Conservation (phyloP, 1,140 invertebrate species). For the Drosophila hydei region DNA sequence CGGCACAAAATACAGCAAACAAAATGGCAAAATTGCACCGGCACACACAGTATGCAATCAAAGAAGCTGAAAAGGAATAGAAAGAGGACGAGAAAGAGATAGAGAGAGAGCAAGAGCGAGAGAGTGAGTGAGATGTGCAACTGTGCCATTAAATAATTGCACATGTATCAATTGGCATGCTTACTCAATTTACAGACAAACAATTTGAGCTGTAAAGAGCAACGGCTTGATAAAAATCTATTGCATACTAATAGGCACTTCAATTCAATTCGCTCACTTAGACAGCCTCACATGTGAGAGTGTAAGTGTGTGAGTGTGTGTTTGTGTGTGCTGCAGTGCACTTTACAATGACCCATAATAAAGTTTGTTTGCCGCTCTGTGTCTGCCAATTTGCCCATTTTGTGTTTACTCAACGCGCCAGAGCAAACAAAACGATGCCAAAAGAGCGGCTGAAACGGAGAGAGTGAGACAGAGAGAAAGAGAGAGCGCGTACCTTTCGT, state of each 20-base stretch:
- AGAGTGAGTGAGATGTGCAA: not conserved
- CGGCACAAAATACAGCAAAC: constrained; percentile 36
- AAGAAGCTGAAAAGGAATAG: constrained; percentile 3
- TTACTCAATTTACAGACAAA: constrained; percentile 60
- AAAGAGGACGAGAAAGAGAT: not conserved
- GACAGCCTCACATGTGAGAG: constrained; percentile 19
- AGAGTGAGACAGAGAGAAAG: constrained; percentile 6
- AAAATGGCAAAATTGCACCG: constrained; percentile 29
- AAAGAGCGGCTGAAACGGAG: constrained; percentile 37
- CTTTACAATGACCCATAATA: constrained; percentile 71
- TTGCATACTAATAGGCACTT: constrained; percentile 69
- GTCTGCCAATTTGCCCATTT: constrained; percentile 66
- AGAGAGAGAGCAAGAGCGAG: not conserved
- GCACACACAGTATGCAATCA: constrained; percentile 1
- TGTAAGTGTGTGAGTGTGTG: constrained; percentile 21
- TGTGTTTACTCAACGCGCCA: constrained; percentile 62
- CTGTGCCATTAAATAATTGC: constrained; percentile 38
- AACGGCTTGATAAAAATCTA: constrained; percentile 66
- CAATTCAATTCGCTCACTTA: constrained; percentile 69
- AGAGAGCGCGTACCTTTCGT: constrained; percentile 42
- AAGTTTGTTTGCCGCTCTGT: constrained; percentile 65
- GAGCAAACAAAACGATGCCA: constrained; percentile 52
- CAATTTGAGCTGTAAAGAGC: constrained; percentile 57
- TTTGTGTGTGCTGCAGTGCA: constrained; percentile 43
- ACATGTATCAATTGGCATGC: constrained; percentile 60